Percentiles rank a stretch among this genome's conserved stretches.
phyloP scores from a whole-genome alignment of 2,797 vertebrate genomes.

The Aphelocoma californica region DNA sequence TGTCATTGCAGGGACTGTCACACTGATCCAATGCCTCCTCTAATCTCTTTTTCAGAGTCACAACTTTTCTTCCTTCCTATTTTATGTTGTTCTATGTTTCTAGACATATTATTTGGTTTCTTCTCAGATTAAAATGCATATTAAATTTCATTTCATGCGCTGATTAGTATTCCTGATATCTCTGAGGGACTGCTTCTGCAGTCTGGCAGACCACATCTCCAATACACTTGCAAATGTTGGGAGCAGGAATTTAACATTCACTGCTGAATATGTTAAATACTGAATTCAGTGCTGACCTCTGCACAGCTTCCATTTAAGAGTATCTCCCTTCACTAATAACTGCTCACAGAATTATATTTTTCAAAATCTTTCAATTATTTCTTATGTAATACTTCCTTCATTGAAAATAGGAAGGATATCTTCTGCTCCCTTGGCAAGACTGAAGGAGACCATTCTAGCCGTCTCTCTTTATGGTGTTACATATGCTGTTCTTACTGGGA shows the following conservation, averaged over 20 bases:
- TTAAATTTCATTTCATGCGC: background rate
- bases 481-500: background rate
- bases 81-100: background rate
- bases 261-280: background rate
- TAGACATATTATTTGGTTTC: background rate
- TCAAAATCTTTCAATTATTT: background rate
- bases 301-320: background rate
- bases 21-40: background rate
- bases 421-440: background rate
- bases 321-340: background rate
- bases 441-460: background rate
- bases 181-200: background rate
- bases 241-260: background rate
- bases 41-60: background rate
- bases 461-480: background rate
- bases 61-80: background rate
- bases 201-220: background rate
- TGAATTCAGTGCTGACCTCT: background rate
- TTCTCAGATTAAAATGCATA: background rate
- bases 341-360: background rate
- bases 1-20: background rate
- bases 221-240: background rate
- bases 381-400: background rate
- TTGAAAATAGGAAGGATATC: background rate
- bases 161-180: background rate